phyloP scores from a whole-genome alignment of 2,888 invertebrate species.

The Caenorhabditis doughertyi region DNA sequence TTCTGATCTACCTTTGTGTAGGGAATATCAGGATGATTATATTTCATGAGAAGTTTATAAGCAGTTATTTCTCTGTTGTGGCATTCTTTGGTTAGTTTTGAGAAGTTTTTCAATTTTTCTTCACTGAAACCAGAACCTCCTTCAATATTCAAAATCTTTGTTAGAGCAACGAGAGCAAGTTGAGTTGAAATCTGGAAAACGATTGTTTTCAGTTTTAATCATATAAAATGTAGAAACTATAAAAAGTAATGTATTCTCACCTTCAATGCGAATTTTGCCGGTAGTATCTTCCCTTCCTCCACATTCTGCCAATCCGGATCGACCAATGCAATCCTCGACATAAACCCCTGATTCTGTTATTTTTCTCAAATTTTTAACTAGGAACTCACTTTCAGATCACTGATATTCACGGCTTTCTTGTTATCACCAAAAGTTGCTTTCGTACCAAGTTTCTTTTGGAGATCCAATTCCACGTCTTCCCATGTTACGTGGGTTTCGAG shows the following conservation, averaged over 20 bases:
- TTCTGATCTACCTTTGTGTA: constrained; percentile 33
- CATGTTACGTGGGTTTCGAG: constrained; percentile 64
- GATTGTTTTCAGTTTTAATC: not conserved
- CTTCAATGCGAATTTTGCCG: constrained; percentile 14
- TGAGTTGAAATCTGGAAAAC: constrained; percentile 28
- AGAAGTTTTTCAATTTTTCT: constrained; percentile 21
- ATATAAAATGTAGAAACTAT: not conserved
- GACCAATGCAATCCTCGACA: constrained; percentile 29
- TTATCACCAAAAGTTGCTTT: constrained; percentile 58
- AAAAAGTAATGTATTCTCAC: constrained; percentile 6
- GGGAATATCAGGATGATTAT: constrained; percentile 47
- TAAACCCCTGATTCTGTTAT: constrained; percentile 10
- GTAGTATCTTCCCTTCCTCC: constrained; percentile 6
- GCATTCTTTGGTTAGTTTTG: constrained; percentile 22
- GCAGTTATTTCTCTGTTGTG: constrained; percentile 36
- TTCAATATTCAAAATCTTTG: constrained; percentile 38
- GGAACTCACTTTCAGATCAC: constrained; percentile 57
- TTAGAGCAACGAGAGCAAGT: constrained; percentile 9
- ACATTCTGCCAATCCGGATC: constrained; percentile 31
- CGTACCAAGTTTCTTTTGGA: constrained; percentile 58
- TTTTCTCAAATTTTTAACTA: not conserved
- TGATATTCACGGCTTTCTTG: constrained; percentile 52
- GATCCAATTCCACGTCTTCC: constrained; percentile 60
- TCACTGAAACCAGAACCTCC: constrained; percentile 24
- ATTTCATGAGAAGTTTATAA: constrained; percentile 26